These are phyloP conservation scores for Ceratosolen fusciceps DNA, from an alignment of 1,140 invertebrate species.

Conservation along the genomic window DNA sequence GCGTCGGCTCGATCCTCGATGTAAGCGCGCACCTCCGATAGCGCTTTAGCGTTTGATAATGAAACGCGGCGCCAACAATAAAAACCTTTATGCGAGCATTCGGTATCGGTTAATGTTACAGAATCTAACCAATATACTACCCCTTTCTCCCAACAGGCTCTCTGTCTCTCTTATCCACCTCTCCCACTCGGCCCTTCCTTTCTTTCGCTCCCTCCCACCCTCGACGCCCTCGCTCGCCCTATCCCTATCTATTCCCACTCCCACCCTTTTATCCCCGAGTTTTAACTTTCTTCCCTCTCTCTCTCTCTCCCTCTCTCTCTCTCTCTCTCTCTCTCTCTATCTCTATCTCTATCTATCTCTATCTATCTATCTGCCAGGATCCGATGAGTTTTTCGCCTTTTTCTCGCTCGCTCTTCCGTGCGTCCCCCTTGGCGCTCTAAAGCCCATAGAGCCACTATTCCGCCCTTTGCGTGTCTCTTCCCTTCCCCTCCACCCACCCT, in stretches of 20 bases:
- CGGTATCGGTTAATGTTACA: constrained; percentile 58
- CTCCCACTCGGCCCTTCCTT: constrained; percentile 29
- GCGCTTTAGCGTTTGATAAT: constrained; percentile 46
- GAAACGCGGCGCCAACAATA: constrained; percentile 51
- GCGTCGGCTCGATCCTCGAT: too few species aligned
- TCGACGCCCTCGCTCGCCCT: background rate
- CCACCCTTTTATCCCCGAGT: constrained; percentile 38
- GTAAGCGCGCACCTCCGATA: constrained; percentile 36
- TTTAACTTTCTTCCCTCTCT: constrained; percentile 48
- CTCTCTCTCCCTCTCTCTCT: constrained; percentile 40
- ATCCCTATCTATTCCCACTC: background rate
- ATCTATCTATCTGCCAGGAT: constrained; percentile 51
- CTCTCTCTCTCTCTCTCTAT: background rate
- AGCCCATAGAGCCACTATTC: constrained; percentile 15
- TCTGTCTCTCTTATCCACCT: constrained; percentile 2
- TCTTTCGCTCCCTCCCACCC: constrained; percentile 34
- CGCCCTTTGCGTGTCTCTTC: constrained; percentile 23
- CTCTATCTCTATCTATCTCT: constrained; percentile 25
- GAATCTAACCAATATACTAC: constrained; percentile 57
- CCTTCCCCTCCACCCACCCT: background rate
- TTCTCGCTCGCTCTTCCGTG: constrained; percentile 46
- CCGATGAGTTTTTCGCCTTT: constrained; percentile 44
- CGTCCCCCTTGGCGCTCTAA: constrained; percentile 9
- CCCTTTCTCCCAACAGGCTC: constrained; percentile 44
- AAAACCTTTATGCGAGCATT: constrained; percentile 56